phyloP scores from a whole-genome alignment of 1,140 invertebrate genomes.

The Sycophila sp. region DNA sequence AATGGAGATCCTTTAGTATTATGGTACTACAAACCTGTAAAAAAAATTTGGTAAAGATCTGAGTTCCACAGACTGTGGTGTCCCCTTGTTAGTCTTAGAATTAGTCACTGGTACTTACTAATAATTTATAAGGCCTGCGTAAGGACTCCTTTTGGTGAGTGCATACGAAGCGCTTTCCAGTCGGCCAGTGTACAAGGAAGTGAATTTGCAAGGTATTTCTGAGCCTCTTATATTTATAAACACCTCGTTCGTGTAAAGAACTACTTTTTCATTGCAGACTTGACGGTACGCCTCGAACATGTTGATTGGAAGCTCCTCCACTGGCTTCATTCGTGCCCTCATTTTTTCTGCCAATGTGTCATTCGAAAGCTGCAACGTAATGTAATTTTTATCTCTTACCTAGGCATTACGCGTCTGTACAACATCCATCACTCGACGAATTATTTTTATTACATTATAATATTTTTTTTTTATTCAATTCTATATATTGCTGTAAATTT shows the following conservation, averaged over 20 bases:
- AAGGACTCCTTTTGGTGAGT: constrained; percentile 34
- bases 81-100: background rate
- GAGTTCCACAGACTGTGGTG: no score
- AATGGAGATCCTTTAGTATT: no score
- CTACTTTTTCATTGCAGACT: constrained; percentile 41
- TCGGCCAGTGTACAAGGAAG: constrained; percentile 33
- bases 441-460: no score
- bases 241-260: constrained; percentile 34
- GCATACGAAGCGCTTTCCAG: constrained; percentile 34
- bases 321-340: background rate
- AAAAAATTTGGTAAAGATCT: no score
- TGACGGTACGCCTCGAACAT: constrained; percentile 20
- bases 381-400: no score
- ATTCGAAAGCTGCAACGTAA: background rate
- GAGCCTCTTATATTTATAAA: constrained; percentile 16
- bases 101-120: constrained; percentile 36
- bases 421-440: no score
- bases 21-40: no score
- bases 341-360: background rate
- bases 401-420: no score
- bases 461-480: no score
- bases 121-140: constrained; percentile 39
- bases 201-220: constrained; percentile 35
- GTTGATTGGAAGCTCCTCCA: constrained; percentile 1
- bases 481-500: no score